A percentile compares a stretch with the other conserved stretches of the same genome.
phyloP scores from a whole-genome alignment of 1,140 invertebrate genomes.

The Aphaenogaster rudis region DNA sequence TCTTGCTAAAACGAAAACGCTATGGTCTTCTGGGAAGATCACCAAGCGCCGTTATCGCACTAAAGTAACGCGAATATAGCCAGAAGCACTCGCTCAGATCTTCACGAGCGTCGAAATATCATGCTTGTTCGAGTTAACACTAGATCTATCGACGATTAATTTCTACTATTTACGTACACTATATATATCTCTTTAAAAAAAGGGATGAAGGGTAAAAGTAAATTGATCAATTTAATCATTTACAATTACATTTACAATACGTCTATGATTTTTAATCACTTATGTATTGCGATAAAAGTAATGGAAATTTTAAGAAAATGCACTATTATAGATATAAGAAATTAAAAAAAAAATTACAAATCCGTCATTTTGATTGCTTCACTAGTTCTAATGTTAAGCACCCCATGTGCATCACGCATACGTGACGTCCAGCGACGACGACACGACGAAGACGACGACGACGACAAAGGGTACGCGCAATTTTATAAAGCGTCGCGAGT shows the following conservation, averaged over 20 bases:
- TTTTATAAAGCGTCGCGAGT: constrained; percentile 76
- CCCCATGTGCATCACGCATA: not conserved
- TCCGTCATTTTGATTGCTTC: too few species aligned
- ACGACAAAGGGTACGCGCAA: constrained; percentile 73
- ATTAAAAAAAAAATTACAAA: too few species aligned
- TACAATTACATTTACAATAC: too few species aligned
- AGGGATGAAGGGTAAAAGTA: too few species aligned
- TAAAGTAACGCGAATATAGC: constrained; percentile 14
- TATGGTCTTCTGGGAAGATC: not conserved
- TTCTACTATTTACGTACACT: too few species aligned
- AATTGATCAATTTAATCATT: too few species aligned
- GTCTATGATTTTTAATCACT: too few species aligned
- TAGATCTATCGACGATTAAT: too few species aligned
- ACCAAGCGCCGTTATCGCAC: not conserved
- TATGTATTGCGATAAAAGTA: too few species aligned
- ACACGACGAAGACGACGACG: constrained; percentile 41
- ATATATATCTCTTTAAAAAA: too few species aligned
- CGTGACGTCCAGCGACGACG: constrained; percentile 34
- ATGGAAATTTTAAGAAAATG: too few species aligned
- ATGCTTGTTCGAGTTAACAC: not conserved
- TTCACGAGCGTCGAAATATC: constrained; percentile 1
- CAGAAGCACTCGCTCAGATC: not conserved
- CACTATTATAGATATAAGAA: too few species aligned
- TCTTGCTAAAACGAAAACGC: not conserved
- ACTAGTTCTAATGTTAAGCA: not conserved